A percentile compares a stretch with the other conserved stretches of the same genome.
These are phyloP conservation scores for Drosophila chauvacae DNA, from an alignment of 1,140 invertebrate species.

Conservation along the genomic window DNA sequence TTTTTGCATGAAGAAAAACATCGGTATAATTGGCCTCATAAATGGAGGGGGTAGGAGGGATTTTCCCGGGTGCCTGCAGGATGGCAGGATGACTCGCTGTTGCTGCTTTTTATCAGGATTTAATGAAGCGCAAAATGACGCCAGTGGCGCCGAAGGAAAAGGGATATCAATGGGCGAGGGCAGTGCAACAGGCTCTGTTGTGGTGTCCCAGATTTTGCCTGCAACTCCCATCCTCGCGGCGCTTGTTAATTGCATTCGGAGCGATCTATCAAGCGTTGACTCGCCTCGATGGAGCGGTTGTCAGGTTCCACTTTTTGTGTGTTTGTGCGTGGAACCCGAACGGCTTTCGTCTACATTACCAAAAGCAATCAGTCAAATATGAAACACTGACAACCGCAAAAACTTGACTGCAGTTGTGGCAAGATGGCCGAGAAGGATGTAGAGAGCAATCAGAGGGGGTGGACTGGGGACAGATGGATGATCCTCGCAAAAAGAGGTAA, in stretches of 20 bases:
- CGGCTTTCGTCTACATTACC: slow-evolving; percentile 65
- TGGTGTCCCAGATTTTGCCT: slow-evolving; percentile 31
- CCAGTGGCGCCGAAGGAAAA: slow-evolving; percentile 9
- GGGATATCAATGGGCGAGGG: slow-evolving; percentile 2
- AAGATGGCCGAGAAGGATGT: slow-evolving; percentile 17
- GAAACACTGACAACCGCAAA: slow-evolving; percentile 72
- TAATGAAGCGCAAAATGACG: slow-evolving; percentile 78
- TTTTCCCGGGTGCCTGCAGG: background rate
- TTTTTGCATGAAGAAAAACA: slow-evolving; percentile 64
- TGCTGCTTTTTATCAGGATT: slow-evolving; percentile 43
- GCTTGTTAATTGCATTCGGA: slow-evolving; percentile 68
- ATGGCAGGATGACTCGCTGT: slow-evolving; percentile 17
- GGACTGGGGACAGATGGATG: slow-evolving; percentile 42
- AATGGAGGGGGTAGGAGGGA: slow-evolving; percentile 22
- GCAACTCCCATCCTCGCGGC: slow-evolving; percentile 7
- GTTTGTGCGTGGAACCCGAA: slow-evolving; percentile 1
- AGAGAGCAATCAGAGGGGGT: slow-evolving; percentile 13
- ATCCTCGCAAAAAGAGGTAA: slow-evolving; percentile 18
- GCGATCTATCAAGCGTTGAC: slow-evolving; percentile 60
- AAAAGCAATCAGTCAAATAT: slow-evolving; percentile 82
- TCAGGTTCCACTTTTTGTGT: slow-evolving; percentile 6
- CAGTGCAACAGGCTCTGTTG: slow-evolving; percentile 44
- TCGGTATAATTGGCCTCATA: slow-evolving; percentile 69
- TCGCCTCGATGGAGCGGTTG: slow-evolving; percentile 34
- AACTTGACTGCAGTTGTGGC: slow-evolving; percentile 64